Base-by-base conservation (phyloP, 2,113 vertebrate genomes). In the Neogobius melanostomus region DNA sequence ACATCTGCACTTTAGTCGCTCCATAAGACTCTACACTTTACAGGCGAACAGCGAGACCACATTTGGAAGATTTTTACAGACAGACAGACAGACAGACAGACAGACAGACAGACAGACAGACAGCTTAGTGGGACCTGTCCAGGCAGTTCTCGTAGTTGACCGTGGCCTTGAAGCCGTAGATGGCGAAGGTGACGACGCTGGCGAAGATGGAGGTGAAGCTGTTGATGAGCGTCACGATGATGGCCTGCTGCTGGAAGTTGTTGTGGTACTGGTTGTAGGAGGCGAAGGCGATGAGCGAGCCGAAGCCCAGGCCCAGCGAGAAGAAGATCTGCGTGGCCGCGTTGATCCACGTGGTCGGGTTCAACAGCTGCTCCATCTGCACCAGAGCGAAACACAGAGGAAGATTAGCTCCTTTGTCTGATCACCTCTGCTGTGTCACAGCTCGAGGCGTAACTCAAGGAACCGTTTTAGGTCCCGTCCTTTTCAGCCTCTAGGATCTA, bases 311-410 rank as follows among this genome's bases (percentile, higher is more conserved):
- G 53, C 97, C 96, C 16, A 98, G 93, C 0, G 97, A 98, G 92
- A 95, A 99, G 85, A 98, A 98, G 84, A 99, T 98, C 91, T 99
- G 97, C 0, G 96, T 98, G 80, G 96, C 96, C 0, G 96, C 96
- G 0, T 95, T 96, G 87, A 98, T 93, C 97, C 97, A 99, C 0
- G 97, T 78, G 66, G 88, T 92, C 48, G 96, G 96, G 82, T 98
- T 94, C 0, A 80, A 84, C 68, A 99, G 88, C 72, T 98, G 90
- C 47, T 96, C 95, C 86, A 98, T 49, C 96, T 99, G 85, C 63
- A 85, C 61, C 10, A 76, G 71, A 56, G 21, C 3, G 73, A 0
- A 36, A 36, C 28, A 36, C 1, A 36, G 21, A 4, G 28, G 28
- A 36, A 36, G 28, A 36, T 36, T 2, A 36, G 1, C 28, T 36